Percentiles rank a stretch among this genome's conserved stretches.
Conservation (phyloP, 2,113 vertebrate species). For the Romanogobio albipinnatus region DNA sequence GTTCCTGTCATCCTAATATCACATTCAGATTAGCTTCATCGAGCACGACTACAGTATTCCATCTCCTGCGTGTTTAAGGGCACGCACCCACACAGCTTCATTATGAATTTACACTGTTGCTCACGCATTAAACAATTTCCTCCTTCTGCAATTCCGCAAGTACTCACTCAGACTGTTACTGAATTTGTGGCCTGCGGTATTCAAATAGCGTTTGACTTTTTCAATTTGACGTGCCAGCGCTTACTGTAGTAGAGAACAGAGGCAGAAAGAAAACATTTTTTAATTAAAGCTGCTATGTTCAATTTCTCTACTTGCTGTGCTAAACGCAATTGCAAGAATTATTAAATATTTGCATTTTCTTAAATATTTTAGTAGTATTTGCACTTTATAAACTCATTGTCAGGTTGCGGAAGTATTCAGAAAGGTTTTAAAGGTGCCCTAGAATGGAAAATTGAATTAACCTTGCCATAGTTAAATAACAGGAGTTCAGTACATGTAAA, state of each 20-base stretch:
- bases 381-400: background rate
- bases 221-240: background rate
- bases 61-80: background rate
- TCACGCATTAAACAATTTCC: conserved; percentile 19
- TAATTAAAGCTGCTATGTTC: background rate
- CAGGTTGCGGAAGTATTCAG: background rate
- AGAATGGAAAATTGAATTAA: too few relatives aligned
- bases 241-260: background rate
- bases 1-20: conserved; percentile 30
- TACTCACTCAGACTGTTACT: background rate
- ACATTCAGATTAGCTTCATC: conserved; percentile 39
- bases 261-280: background rate
- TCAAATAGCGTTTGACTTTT: background rate
- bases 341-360: background rate
- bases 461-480: too few relatives aligned
- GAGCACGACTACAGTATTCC: conserved; percentile 14
- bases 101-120: conserved; percentile 26
- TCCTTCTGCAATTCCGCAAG: background rate
- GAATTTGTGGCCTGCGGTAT: background rate
- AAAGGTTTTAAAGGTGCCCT: background rate
- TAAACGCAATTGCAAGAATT: background rate
- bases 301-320: background rate
- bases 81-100: conserved; percentile 10
- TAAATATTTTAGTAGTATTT: background rate
- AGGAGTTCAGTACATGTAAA: too few relatives aligned